Conservation (phyloP, 2,113 vertebrate species). For the Trogon melanurus region DNA sequence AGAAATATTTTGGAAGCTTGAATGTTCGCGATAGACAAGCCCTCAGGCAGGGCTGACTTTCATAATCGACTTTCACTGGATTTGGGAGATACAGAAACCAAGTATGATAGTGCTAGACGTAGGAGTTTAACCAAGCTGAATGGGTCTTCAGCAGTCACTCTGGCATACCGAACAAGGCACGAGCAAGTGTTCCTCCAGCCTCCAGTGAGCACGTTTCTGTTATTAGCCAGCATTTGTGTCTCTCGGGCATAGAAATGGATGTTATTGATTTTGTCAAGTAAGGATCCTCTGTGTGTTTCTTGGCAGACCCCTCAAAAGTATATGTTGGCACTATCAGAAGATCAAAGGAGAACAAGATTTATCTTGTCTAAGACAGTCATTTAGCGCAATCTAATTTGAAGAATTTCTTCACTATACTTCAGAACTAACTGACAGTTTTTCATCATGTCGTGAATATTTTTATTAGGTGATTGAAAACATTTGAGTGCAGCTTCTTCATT, state of each 20-base stretch:
- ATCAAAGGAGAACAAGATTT: slow-evolving; percentile 39
- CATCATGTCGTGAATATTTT: not conserved
- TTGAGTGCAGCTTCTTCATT: not conserved
- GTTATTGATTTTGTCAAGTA: slow-evolving; percentile 36
- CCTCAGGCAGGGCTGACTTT: slow-evolving; percentile 34
- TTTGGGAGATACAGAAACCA: slow-evolving; percentile 27
- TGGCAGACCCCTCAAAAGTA: slow-evolving; percentile 17
- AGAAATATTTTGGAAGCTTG: slow-evolving; percentile 49
- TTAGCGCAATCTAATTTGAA: slow-evolving; percentile 11
- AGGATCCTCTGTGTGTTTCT: not conserved
- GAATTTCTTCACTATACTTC: not conserved
- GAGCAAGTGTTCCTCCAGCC: slow-evolving; percentile 13
- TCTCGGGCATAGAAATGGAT: not conserved
- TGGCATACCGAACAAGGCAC: not conserved
- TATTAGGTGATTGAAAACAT: not conserved
- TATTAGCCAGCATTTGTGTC: not conserved
- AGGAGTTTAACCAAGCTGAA: not conserved
- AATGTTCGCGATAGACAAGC: slow-evolving; percentile 22
- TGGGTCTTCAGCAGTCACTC: not conserved
- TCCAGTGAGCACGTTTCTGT: not conserved
- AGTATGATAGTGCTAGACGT: not conserved
- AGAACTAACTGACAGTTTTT: not conserved
- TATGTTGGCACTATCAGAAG: not conserved
- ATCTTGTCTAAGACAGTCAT: not conserved
- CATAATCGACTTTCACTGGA: not conserved